Base-by-base conservation (phyloP, 2,888 invertebrate species). In the Boloria selene region DNA sequence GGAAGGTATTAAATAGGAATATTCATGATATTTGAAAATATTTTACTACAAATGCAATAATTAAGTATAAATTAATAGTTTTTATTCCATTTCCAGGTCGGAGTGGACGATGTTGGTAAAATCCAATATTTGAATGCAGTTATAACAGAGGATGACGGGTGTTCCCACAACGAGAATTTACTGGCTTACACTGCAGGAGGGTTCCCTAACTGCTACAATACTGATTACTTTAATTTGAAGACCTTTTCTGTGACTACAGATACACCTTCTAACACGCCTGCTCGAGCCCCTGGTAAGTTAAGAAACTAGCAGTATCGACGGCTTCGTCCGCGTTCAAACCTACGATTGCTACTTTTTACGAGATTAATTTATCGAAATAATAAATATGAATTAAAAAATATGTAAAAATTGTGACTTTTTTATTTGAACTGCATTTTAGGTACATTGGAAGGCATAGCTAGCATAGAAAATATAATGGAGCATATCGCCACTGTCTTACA, bases 381-480 rank as follows among this genome's bases (percentile, higher is more conserved):
- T n/a, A n/a, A n/a, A n/a, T n/a, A n/a, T n/a, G n/a, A n/a, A n/a
- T n/a, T n/a, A n/a, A n/a, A n/a, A n/a, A n/a, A n/a, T n/a, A n/a
- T n/a, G n/a, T n/a, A n/a, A n/a, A n/a, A n/a, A n/a, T n/a, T n/a
- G n/a, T n/a, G n/a, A n/a, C n/a, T n/a, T n/a, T n/a, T 22, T 51
- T 1, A 14, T 3, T 26, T 51, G n/a, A 26, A 22, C 2, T 26
- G 10, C n/a, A 18, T 49, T 26, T 75, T 77, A 91, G 93, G 93
- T 5, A 93, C 94, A 5, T 81, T 91, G 5, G 95, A 95, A 83
- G 95, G 90, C 4, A 85, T 95, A 0, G 90, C 92, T 1, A 84
- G 93, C 72, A 92, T 93, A 49, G 95, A 96, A 81, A 88, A 93
- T 65, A 93, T 95, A 56, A 95, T 96, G 94, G 95, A 95, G 65